Base-by-base conservation (phyloP, 2,888 invertebrate genomes). In the Biston stratarius region DNA sequence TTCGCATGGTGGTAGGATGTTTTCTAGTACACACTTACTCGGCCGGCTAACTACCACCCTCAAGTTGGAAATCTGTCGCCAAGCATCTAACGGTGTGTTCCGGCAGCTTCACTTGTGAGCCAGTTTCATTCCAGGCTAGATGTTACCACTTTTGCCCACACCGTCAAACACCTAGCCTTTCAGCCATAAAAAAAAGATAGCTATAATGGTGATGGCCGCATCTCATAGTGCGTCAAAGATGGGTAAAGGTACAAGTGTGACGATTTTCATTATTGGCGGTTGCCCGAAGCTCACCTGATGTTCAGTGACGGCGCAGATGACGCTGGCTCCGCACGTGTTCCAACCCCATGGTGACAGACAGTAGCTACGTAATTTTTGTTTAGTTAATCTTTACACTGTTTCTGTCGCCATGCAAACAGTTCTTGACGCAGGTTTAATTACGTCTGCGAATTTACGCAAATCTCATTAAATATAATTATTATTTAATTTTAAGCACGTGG, bases 361-460 rank as follows among this genome's bases (percentile, higher is more conserved):
- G 14, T 48, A 42, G 12, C 24, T 40, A 15, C 53, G 53, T 53
- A 38, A 10, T 40, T 40, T 40, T 15, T 36, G 12, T 47, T 57
- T 57, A 11, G 44, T 34, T 57, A 14, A 57, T 57, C 6, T 57
- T 57, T 34, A 34, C 10, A 34, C 45, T 36, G 44, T 42, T 3
- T 56, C 34, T 45, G 57, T 57, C 57, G 14, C 45, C 36, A 56
- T 44, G 56, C 44, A 44, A 56, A 44, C 33, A n/a, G 34, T n/a
- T 45, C 14, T 36, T 24, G 34, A 36, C 57, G 45, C 55, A 42
- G 14, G 24, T 34, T 36, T 6, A 34, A 14, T 57, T 14, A 52
- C 33, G 52, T 61, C 52, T 45, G 5, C 14, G 33, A 36, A 61
- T 44, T n/a, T 52, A 49, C 59, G 59, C 12, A 59, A 59, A 52